phyloP scores from a whole-genome alignment of 2,888 invertebrate species.

The Pristionchus japonicus region DNA sequence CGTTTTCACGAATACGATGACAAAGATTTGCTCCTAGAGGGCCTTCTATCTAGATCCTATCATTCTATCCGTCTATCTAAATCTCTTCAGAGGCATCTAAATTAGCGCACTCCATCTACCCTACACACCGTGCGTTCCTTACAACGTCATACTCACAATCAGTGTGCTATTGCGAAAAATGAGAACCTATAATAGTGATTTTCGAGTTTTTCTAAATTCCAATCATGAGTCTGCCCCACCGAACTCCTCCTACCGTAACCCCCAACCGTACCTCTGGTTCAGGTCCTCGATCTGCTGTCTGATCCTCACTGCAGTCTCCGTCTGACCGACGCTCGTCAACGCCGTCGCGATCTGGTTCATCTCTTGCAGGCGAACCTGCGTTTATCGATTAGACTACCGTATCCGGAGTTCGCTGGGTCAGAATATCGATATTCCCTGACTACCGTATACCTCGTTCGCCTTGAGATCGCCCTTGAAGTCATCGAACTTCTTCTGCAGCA shows the following conservation, averaged over 20 bases:
- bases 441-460: conserved; percentile 57
- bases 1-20: no score
- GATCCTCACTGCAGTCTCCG: conserved; percentile 97
- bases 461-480: conserved; percentile 85
- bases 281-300: conserved; percentile 88
- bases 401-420: not conserved
- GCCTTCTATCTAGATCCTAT: conserved; percentile 11
- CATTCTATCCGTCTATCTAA: no score
- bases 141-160: no score
- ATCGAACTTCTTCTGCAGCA: conserved; percentile 99
- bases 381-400: not conserved
- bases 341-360: conserved; percentile 98
- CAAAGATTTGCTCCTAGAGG: conserved; percentile 48
- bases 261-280: conserved; percentile 75
- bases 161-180: no score
- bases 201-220: no score
- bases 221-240: not conserved
- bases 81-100: no score
- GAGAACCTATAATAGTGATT: no score
- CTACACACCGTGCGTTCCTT: no score
- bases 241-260: no score
- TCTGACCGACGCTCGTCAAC: conserved; percentile 94
- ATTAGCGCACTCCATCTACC: no score
- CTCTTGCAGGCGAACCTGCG: conserved; percentile 95
- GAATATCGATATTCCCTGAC: not conserved